Evolutionary conservation across 1,140 invertebrate species (phyloP), one percentile per base, ranked within the genome.

Genomic region (Papilio glaucus): DNA sequence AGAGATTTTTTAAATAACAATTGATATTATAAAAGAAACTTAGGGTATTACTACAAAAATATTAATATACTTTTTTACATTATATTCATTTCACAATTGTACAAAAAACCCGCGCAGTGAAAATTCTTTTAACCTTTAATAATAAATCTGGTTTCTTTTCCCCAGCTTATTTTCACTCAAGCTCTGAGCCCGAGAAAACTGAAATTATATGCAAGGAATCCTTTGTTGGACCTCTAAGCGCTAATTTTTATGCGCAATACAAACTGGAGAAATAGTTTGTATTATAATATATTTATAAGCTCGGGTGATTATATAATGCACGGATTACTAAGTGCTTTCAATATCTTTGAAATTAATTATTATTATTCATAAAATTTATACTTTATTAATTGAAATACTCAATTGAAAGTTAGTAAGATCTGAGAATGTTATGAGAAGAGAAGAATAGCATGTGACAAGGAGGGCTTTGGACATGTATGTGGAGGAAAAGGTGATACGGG

Each of bases 141-240:
- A 69, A 69, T 69, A 69, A 49, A 49, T 69, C 67, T 49, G 9
- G 45, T 69, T 53, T 37, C n/a, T 53, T 69, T 65, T 41, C 26
- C 39, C 65, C 18, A 69, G 41, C 33, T 53, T 69, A 53, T 69
- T 49, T 69, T 69, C 42, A 69, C 67, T 69, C 26, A 29, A 69
- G 26, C 67, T 65, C 33, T 53, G 42, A 69, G 67, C 53, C 42
- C 67, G 42, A 69, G 67, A 69, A 69, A 69, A 15, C 67, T 68
- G 29, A 53, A 69, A 69, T 69, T 69, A 69, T 69, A 69, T 69
- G 42, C 67, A 69, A 69, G 67, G 45, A 69, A 37, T 69, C 67
- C 67, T 69, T 69, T 69, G 67, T 65, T 37, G 37, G 18, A 65
- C 15, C 37, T 65, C 37, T 65, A 65, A 65, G 62, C 33, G 39